Conservation (phyloP, 2,888 invertebrate species). For the Catocala nupta region DNA sequence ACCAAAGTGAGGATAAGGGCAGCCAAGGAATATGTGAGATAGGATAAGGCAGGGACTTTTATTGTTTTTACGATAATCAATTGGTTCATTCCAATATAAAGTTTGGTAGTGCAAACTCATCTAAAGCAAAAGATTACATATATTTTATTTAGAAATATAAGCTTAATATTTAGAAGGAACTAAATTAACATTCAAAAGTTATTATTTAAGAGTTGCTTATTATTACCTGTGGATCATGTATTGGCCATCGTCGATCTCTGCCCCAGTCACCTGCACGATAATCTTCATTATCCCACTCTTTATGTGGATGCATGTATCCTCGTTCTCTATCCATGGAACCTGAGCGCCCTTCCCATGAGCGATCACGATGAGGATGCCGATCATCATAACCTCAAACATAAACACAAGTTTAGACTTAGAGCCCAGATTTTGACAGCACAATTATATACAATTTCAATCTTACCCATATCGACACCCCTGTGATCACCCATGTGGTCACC, state of each 20-base stretch:
- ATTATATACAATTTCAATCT: conserved; percentile 34
- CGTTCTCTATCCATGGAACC: conserved; percentile 82
- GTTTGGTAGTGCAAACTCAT: conserved; percentile 74
- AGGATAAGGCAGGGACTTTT: conserved; percentile 78
- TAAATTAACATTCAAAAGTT: not conserved
- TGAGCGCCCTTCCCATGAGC: conserved; percentile 87
- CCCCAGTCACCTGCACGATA: conserved; percentile 86
- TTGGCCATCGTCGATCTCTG: conserved; percentile 82
- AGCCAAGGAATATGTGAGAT: conserved; percentile 85
- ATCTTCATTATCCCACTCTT: conserved; percentile 86
- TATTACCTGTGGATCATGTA: conserved; percentile 80
- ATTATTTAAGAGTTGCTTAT: not conserved
- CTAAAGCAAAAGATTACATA: conserved; percentile 65
- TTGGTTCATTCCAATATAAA: conserved; percentile 77
- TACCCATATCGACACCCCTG: conserved; percentile 80
- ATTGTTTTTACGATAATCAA: conserved; percentile 77
- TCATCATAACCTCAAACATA: conserved; percentile 78
- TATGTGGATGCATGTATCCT: conserved; percentile 80
- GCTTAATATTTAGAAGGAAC: not conserved
- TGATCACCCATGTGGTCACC: conserved; percentile 81
- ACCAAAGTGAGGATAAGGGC: conserved; percentile 83
- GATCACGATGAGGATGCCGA: conserved; percentile 82
- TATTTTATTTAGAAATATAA: conserved; percentile 4
- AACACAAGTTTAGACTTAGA: conserved; percentile 6
- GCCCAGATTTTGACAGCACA: not conserved